Evolutionary conservation across 1,140 invertebrate genomes (phyloP).

Genomic region (Cephus cinctus): DNA sequence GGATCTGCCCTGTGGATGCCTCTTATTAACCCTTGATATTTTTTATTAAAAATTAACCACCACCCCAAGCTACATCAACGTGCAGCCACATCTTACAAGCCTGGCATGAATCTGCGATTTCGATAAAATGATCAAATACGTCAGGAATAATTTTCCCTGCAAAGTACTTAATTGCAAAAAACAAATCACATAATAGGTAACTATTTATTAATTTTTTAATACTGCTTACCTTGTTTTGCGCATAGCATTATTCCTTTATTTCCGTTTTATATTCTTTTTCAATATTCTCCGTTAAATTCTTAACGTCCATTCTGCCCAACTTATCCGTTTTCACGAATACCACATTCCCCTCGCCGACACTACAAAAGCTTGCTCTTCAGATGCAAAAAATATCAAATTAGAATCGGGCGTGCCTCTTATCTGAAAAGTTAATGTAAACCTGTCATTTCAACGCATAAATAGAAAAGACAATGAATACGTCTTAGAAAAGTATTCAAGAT

Average conservation of each 20-base stretch:
- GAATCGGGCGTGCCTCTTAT: slow-evolving; percentile 34
- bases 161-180: neutral
- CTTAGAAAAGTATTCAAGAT: slow-evolving; percentile 4
- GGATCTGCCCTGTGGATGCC: slow-evolving; percentile 65
- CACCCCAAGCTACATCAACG: slow-evolving; percentile 71
- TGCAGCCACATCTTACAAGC: slow-evolving; percentile 68
- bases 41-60: slow-evolving; percentile 64
- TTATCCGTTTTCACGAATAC: slow-evolving; percentile 42
- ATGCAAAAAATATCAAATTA: slow-evolving; percentile 52
- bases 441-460: no score
- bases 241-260: slow-evolving; percentile 60
- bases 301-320: slow-evolving; percentile 59
- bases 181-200: neutral
- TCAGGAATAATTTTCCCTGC: slow-evolving; percentile 58
- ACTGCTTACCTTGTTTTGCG: slow-evolving; percentile 62
- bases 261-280: slow-evolving; percentile 46
- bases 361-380: slow-evolving; percentile 60
- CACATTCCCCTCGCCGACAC: slow-evolving; percentile 51
- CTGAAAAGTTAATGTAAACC: slow-evolving; percentile 23
- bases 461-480: slow-evolving; percentile 2
- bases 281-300: slow-evolving; percentile 58
- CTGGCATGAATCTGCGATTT: slow-evolving; percentile 63
- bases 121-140: slow-evolving; percentile 65
- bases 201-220: slow-evolving; percentile 20
- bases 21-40: slow-evolving; percentile 57